phyloP scores from a whole-genome alignment of 2,797 vertebrate genomes.

The Echiichthys vipera region DNA sequence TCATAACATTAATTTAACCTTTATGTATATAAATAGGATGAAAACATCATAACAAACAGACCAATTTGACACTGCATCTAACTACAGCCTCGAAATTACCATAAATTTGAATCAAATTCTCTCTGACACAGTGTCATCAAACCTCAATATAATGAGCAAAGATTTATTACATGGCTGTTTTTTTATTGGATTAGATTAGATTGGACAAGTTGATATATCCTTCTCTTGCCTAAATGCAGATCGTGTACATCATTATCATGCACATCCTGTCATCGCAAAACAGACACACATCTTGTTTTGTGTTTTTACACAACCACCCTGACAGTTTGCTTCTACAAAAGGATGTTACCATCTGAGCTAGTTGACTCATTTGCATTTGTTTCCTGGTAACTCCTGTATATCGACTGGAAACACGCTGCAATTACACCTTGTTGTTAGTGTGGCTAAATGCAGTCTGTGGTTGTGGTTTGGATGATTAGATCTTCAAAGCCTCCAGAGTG shows the following conservation, averaged over 20 bases:
- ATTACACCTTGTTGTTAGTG: slow-evolving; percentile 25
- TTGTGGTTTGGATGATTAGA: slow-evolving; percentile 10
- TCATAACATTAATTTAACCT: not conserved
- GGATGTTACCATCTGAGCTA: too few species aligned
- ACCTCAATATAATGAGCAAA: not conserved
- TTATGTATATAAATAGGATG: not conserved
- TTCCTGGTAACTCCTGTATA: too few species aligned
- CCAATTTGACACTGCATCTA: not conserved
- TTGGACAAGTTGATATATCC: not conserved
- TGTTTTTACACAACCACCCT: too few species aligned
- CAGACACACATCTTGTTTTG: not conserved
- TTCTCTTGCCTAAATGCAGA: not conserved
- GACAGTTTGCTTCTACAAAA: too few species aligned
- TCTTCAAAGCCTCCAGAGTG: slow-evolving; percentile 8
- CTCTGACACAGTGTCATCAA: slow-evolving; percentile 1
- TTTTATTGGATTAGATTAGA: slow-evolving; percentile 23
- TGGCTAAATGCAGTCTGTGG: slow-evolving; percentile 18
- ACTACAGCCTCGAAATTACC: slow-evolving; percentile 11
- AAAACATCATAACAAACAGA: not conserved
- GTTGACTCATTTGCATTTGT: too few species aligned
- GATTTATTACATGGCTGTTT: slow-evolving; percentile 18
- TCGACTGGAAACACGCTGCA: slow-evolving; percentile 7
- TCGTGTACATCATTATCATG: slow-evolving; percentile 6
- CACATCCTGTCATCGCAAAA: not conserved
- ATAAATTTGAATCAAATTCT: slow-evolving; percentile 15